phyloP scores from a whole-genome alignment of 2,888 invertebrate genomes.

The Oligia fasciuncula region DNA sequence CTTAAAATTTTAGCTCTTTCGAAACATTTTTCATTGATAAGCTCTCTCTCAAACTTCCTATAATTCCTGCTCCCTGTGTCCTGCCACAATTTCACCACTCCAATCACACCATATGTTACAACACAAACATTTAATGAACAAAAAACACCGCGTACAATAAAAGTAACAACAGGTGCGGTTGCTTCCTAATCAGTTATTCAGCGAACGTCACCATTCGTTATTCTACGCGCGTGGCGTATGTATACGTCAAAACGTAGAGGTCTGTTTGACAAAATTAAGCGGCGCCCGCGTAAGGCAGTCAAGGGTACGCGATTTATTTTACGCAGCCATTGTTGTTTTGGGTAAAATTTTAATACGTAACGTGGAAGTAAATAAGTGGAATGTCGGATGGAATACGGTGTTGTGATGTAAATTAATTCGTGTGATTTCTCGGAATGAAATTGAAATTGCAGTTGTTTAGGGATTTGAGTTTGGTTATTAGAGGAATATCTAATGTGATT shows the following conservation, averaged over 20 bases:
- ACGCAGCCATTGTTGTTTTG: conserved; percentile 60
- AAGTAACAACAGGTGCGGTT: conserved; percentile 76
- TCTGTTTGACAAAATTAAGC: conserved; percentile 82
- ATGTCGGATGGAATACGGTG: conserved; percentile 45
- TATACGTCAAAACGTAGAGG: conserved; percentile 81
- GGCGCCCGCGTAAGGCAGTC: conserved; percentile 68
- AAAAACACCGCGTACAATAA: conserved; percentile 61
- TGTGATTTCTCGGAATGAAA: conserved; percentile 13
- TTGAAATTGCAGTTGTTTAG: conserved; percentile 8
- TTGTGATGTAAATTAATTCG: conserved; percentile 50
- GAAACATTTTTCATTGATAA: neutral
- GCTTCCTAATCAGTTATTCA: conserved; percentile 80
- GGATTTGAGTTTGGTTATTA: neutral
- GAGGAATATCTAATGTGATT: neutral
- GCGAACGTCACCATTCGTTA: conserved; percentile 74
- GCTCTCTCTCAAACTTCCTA: neutral
- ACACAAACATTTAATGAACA: conserved; percentile 67
- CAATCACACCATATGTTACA: conserved; percentile 57
- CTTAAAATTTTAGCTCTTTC: neutral
- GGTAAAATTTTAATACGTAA: conserved; percentile 60
- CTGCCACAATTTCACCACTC: conserved; percentile 14
- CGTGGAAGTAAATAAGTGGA: conserved; percentile 55
- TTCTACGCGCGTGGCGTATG: conserved; percentile 69
- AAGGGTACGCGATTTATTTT: conserved; percentile 75
- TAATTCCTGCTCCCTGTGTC: neutral